phyloP scores from a whole-genome alignment of 1,140 invertebrate species.

The Chrysomallon squamiferum region DNA sequence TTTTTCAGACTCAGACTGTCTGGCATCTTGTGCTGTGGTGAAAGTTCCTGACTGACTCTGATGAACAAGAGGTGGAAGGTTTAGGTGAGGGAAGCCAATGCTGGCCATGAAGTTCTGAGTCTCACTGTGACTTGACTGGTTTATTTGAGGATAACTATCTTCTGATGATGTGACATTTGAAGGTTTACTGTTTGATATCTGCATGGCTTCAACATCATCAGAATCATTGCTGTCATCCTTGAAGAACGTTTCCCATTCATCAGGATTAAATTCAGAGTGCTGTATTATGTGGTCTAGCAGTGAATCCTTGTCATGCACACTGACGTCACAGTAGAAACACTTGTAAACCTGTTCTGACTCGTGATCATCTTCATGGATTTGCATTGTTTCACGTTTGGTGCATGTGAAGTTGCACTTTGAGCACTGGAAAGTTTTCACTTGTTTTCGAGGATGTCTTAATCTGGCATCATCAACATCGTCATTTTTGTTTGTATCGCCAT shows the following conservation, averaged over 20 bases:
- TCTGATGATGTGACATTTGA: too few species aligned
- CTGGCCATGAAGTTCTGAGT: too few species aligned
- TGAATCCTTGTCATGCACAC: constrained; percentile 38
- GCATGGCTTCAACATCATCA: constrained; percentile 6
- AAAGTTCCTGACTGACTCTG: too few species aligned
- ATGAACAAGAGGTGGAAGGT: too few species aligned
- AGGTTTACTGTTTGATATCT: too few species aligned
- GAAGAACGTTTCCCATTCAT: constrained; percentile 37
- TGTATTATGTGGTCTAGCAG: constrained; percentile 47
- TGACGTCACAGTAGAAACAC: constrained; percentile 49
- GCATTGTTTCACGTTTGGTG: constrained; percentile 38
- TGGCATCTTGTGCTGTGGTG: too few species aligned
- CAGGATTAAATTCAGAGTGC: constrained; percentile 49
- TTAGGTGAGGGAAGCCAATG: too few species aligned
- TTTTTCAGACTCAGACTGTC: too few species aligned
- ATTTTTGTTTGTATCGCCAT: constrained; percentile 6
- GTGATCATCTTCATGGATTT: constrained; percentile 48
- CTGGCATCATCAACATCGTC: constrained; percentile 22
- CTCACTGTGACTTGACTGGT: too few species aligned
- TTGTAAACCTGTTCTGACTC: constrained; percentile 27
- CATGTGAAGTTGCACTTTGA: constrained; percentile 48
- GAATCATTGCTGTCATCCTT: constrained; percentile 20
- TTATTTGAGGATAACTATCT: too few species aligned
- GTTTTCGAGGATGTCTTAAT: constrained; percentile 50
- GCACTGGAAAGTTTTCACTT: constrained; percentile 48